Evolutionary conservation across 2,113 vertebrate genomes (phyloP).

Genomic region (Centropristis striata): DNA sequence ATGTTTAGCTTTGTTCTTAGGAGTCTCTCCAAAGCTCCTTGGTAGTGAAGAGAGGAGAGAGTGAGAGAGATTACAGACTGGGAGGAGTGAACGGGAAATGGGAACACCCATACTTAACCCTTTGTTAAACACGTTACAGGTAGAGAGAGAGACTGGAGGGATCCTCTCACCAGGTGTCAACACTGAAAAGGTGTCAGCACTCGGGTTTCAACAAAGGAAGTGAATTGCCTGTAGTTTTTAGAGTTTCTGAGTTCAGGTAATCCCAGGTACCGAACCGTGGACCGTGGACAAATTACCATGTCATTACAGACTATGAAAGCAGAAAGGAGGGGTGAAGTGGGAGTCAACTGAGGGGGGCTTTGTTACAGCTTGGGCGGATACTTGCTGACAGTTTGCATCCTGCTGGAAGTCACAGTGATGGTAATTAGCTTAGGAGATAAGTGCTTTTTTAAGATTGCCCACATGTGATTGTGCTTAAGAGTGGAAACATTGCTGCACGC

Average conservation of each 20-base stretch:
- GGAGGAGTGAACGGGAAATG: conserved; percentile 67
- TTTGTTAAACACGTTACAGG: conserved; percentile 66
- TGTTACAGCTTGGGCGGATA: conserved; percentile 30
- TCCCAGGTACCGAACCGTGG: neutral
- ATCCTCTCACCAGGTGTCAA: conserved; percentile 31
- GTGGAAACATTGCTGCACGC: conserved; percentile 58
- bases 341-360: conserved; percentile 48
- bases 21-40: conserved; percentile 68
- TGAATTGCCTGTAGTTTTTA: neutral
- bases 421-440: conserved; percentile 85
- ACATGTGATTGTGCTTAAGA: conserved; percentile 69
- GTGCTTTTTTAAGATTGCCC: conserved; percentile 72
- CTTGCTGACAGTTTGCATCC: conserved; percentile 52
- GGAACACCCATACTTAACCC: conserved; percentile 78
- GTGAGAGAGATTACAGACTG: conserved; percentile 66
- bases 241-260: conserved; percentile 1
- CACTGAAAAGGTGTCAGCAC: neutral
- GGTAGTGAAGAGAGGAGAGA: conserved; percentile 60
- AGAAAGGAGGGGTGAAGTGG: neutral
- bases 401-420: conserved; percentile 60
- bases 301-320: conserved; percentile 4
- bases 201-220: neutral
- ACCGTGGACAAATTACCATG: conserved; percentile 20
- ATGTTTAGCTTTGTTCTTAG: conserved; percentile 42
- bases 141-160: conserved; percentile 9